Evolutionary conservation across 2,888 invertebrate genomes (phyloP).

Genomic region (Aelia acuminata): DNA sequence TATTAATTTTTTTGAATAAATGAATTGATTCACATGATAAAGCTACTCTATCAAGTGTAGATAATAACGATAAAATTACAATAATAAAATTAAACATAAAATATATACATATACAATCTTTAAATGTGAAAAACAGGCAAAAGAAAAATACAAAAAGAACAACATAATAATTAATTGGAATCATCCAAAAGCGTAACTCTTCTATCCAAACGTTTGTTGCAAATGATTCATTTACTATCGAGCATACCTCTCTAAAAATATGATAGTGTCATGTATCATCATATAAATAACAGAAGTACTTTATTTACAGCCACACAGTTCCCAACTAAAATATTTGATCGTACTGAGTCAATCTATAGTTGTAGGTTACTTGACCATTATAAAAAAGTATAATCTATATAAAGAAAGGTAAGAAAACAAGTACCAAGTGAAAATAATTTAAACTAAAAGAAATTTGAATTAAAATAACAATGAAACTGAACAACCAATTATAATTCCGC

Average conservation of each 20-base stretch:
- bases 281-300: background rate
- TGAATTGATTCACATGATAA: conserved; percentile 5
- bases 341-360: background rate
- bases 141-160: background rate
- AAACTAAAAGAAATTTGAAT: background rate
- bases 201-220: background rate
- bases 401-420: background rate
- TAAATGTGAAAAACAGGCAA: conserved; percentile 1
- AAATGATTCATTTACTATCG: background rate
- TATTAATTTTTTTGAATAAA: conserved; percentile 7
- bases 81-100: conserved; percentile 35
- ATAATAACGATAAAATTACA: conserved; percentile 23
- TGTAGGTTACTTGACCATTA: background rate
- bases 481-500: no score
- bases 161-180: background rate
- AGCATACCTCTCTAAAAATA: background rate
- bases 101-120: conserved; percentile 35
- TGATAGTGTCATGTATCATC: background rate
- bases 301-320: background rate
- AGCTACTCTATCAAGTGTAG: background rate
- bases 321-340: background rate
- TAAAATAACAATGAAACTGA: background rate
- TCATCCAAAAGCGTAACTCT: background rate
- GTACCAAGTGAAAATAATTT: background rate
- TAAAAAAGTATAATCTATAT: background rate